These are phyloP conservation scores for Callaeas wilsoni DNA, from an alignment of 2,113 vertebrate species.

Conservation along the genomic window DNA sequence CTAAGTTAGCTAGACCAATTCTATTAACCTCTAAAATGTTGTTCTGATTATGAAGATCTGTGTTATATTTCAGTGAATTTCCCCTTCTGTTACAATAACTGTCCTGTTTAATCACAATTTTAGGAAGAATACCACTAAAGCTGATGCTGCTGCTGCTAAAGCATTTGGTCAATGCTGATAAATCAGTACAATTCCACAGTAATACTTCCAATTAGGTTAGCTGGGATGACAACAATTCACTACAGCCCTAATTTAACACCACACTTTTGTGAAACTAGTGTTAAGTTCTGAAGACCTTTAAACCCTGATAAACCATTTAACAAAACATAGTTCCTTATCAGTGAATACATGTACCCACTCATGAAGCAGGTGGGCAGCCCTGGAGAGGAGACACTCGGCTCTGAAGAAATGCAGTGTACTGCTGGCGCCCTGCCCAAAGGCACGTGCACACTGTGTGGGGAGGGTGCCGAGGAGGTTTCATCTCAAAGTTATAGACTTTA, in stretches of 20 bases:
- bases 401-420: not conserved
- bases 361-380: not conserved
- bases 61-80: not conserved
- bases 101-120: not conserved
- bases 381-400: not conserved
- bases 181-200: not conserved
- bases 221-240: not conserved
- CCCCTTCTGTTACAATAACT: not conserved
- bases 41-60: not conserved
- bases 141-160: not conserved
- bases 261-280: not conserved
- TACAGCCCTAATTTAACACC: not conserved
- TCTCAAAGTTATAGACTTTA: not conserved
- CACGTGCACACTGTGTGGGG: fast-evolving
- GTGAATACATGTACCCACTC: not conserved
- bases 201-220: not conserved
- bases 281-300: not conserved
- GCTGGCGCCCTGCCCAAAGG: not conserved
- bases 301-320: not conserved
- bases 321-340: not conserved
- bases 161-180: not conserved
- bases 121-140: not conserved
- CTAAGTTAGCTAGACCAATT: not conserved
- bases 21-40: not conserved
- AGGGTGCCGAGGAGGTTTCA: not conserved